Base-by-base conservation (phyloP, 2,888 invertebrate genomes). In the Parnassius orleans region DNA sequence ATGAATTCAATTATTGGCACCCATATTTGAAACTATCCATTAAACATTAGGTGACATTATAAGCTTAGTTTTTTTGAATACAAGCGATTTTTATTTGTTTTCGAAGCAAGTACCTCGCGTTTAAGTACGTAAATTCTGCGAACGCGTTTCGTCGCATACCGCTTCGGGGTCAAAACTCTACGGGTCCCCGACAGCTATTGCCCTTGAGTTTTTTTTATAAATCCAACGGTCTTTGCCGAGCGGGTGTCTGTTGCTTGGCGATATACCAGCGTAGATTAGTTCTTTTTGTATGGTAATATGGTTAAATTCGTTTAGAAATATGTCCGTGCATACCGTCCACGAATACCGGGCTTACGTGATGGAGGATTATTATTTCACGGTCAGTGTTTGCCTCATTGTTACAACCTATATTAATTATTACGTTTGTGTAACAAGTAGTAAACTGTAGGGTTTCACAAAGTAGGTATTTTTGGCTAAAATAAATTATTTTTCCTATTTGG, bases 81-180 rank as follows among this genome's bases (percentile, higher is more conserved):
- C 61, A 62, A 14, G 57, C 61, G 48, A 62, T 57, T 57, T 53
- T 62, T 12, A 53, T 43, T 57, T 12, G 48, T 43, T 48, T 53
- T 42, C 48, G 9, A 33, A 42, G 12, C 43, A 24, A 48, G 53
- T 62, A 53, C 61, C 57, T 53, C 48, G 14, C 24, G 33, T 60
- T 61, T 69, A 69, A 63, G 71, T 69, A 66, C 47, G 68, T 71
- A 72, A 69, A 68, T 77, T 72, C 72, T 67, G 62, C 65, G 69
- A 72, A 66, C 72, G 63, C 65, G 72, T 68, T 68, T 71, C 70
- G 71, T 68, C 52, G 47, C 61, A 52, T 52, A 51, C 50, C 64
- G 64, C 69, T 76, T 72, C 71, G 84, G 81, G 90, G 86, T 89
- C 90, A 90, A 90, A 81, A 87, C 77, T 86, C 89, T 83, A 72